Conservation (phyloP, 2,797 vertebrate species). For the Enteromius paludinosus region DNA sequence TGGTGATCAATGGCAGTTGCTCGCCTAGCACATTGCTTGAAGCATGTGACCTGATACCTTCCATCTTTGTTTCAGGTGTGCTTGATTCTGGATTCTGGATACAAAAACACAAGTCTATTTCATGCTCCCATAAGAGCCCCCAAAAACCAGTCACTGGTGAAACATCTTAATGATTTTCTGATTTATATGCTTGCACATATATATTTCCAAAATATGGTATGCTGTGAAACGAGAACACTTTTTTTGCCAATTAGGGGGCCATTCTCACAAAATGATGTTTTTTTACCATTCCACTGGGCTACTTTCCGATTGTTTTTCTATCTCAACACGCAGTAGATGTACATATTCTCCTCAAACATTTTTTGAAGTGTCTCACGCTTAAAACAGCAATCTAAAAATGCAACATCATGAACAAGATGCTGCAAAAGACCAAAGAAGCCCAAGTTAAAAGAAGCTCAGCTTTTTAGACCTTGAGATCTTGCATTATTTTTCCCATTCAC, state of each 20-base stretch:
- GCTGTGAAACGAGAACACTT: background rate
- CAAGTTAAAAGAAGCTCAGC: background rate
- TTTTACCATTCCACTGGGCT: background rate
- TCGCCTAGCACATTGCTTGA: background rate
- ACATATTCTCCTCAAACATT: background rate
- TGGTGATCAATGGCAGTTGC: background rate
- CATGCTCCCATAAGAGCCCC: background rate
- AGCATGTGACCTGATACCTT: slow-evolving; percentile 3
- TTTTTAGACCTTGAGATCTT: background rate
- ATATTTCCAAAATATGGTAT: background rate
- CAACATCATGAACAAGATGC: background rate
- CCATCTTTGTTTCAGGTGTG: background rate
- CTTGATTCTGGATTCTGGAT: background rate
- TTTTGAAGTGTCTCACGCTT: background rate
- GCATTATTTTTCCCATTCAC: background rate
- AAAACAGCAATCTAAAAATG: background rate
- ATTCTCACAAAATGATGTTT: background rate
- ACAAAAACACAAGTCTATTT: slow-evolving; percentile 10
- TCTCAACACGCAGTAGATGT: background rate
- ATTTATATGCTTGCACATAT: background rate
- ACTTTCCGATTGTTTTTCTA: background rate
- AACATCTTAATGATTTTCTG: slow-evolving; percentile 6
- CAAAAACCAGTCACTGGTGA: background rate
- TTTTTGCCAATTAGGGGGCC: background rate
- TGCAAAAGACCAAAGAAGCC: background rate